Evolutionary conservation across 2,888 invertebrate genomes (phyloP).

Genomic region (Meiosimyza decipiens): DNA sequence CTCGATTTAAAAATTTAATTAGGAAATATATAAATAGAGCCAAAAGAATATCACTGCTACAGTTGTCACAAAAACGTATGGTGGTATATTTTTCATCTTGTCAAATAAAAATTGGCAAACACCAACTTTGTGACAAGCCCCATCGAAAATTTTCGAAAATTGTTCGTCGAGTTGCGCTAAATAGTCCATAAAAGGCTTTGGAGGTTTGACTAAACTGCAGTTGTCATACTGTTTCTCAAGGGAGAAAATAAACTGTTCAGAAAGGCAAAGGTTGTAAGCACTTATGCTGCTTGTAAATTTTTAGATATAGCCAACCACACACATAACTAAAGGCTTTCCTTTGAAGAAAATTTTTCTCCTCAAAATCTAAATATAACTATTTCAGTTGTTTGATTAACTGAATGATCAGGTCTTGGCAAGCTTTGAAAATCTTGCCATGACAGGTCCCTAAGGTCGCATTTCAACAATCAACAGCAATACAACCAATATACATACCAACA

Average conservation of each 20-base stretch:
- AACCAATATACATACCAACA: no score
- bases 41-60: neutral
- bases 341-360: constrained; percentile 6
- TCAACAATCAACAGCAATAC: constrained; percentile 47
- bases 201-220: constrained; percentile 11
- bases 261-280: neutral
- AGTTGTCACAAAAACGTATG: neutral
- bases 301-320: constrained; percentile 11
- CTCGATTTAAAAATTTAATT: no score
- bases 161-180: neutral
- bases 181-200: neutral
- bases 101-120: neutral
- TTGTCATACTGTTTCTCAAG: constrained; percentile 15
- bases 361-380: no score
- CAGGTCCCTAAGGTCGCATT: no score
- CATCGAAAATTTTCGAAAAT: constrained; percentile 1
- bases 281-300: neutral
- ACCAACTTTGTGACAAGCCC: neutral
- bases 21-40: no score
- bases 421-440: no score
- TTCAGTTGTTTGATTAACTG: no score
- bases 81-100: neutral
- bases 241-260: constrained; percentile 13
- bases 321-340: constrained; percentile 7
- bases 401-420: no score